Percentiles rank a stretch among this genome's conserved stretches.
phyloP scores from a whole-genome alignment of 2,113 vertebrate species.

The Pionites leucogaster region DNA sequence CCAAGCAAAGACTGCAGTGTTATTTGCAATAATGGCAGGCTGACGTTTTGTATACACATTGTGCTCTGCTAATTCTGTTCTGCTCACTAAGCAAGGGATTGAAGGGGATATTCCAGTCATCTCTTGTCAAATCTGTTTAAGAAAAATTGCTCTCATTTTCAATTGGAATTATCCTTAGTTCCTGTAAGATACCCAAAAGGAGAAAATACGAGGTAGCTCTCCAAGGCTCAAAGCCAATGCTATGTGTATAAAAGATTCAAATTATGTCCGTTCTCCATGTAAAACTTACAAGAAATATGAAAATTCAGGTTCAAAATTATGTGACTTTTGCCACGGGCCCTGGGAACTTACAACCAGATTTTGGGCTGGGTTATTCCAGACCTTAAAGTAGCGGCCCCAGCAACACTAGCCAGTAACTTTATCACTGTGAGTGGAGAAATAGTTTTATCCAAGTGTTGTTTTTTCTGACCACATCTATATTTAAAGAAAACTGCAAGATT shows the following conservation, averaged over 20 bases:
- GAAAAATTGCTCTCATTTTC: neutral
- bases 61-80: neutral
- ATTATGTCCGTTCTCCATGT: neutral
- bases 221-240: neutral
- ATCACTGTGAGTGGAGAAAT: neutral
- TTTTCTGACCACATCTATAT: neutral
- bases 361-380: neutral
- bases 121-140: neutral
- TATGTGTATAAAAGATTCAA: neutral
- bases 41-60: neutral
- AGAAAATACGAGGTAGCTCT: neutral
- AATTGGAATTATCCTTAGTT: neutral
- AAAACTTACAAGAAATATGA: neutral
- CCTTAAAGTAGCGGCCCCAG: neutral
- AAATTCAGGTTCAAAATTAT: neutral
- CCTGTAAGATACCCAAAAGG: neutral
- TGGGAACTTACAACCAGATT: neutral
- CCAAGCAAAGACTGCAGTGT: neutral
- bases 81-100: neutral
- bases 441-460: neutral
- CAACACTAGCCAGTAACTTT: neutral
- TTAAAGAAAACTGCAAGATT: neutral
- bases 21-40: neutral
- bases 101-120: neutral
- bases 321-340: neutral